phyloP scores from a whole-genome alignment of 1,140 invertebrate species.

The Bombus pascuorum region DNA sequence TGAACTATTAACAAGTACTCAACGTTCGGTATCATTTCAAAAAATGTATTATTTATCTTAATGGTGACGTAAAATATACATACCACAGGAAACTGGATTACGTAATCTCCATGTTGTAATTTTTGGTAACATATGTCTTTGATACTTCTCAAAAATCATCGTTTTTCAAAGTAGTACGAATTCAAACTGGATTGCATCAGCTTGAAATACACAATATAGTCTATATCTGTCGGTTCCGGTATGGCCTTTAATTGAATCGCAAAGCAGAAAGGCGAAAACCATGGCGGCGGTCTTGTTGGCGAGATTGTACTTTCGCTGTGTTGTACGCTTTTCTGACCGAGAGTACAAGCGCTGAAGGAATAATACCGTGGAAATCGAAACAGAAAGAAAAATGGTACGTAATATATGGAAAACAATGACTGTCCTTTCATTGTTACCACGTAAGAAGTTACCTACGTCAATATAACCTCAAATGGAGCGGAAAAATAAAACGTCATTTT shows the following conservation, averaged over 20 bases:
- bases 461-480: constrained; percentile 64
- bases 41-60: not conserved
- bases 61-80: not conserved
- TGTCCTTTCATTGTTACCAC: constrained; percentile 29
- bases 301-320: constrained; percentile 71
- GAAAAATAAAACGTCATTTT: constrained; percentile 48
- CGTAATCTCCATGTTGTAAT: not conserved
- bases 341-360: constrained; percentile 73
- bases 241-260: constrained; percentile 46
- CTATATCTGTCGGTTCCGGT: constrained; percentile 10
- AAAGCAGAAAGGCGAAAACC: constrained; percentile 62
- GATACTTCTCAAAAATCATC: not conserved
- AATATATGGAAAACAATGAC: constrained; percentile 14
- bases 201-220: not conserved
- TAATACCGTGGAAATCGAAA: constrained; percentile 23
- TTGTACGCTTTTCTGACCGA: constrained; percentile 79
- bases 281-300: constrained; percentile 78
- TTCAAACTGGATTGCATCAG: constrained; percentile 27
- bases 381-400: constrained; percentile 68
- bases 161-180: not conserved
- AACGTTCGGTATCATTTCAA: not conserved
- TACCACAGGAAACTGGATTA: not conserved
- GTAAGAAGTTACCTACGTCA: not conserved
- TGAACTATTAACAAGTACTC: not conserved
- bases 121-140: too few relatives aligned